Percentiles rank a stretch among this genome's conserved stretches.
phyloP scores from a whole-genome alignment of 2,888 invertebrate species.

The Micoletzkya japonica region DNA sequence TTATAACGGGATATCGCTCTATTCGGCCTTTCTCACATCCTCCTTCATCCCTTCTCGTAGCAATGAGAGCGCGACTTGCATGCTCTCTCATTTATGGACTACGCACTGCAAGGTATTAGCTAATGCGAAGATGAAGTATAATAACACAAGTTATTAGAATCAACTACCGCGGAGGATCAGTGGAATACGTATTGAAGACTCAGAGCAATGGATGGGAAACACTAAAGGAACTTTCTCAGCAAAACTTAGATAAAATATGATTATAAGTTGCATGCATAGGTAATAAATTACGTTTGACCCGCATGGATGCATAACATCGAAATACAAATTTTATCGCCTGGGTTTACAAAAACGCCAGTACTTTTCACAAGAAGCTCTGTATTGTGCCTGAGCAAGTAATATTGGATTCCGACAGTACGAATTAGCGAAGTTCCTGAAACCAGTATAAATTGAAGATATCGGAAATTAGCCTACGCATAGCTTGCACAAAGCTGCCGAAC shows the following conservation, averaged over 20 bases:
- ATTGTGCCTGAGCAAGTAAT: conserved; percentile 45
- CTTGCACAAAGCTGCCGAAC: conserved; percentile 41
- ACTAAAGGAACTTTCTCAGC: conserved; percentile 31
- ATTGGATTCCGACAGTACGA: conserved; percentile 55
- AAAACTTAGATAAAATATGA: no score
- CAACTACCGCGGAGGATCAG: conserved; percentile 34
- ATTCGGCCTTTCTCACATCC: background rate
- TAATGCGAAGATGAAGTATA: background rate
- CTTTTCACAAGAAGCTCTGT: conserved; percentile 55
- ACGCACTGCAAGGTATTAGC: conserved; percentile 30
- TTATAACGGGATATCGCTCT: conserved; percentile 7
- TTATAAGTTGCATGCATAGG: no score
- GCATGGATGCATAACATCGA: no score
- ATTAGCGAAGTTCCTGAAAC: conserved; percentile 47
- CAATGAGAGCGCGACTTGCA: conserved; percentile 36
- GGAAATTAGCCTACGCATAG: conserved; percentile 36
- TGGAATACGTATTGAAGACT: conserved; percentile 39
- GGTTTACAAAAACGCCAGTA: conserved; percentile 52
- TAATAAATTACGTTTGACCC: no score
- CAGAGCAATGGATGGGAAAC: conserved; percentile 39
- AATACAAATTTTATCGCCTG: background rate
- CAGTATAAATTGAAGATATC: background rate
- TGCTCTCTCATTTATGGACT: conserved; percentile 39
- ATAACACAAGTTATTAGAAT: conserved; percentile 28
- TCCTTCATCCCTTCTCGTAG: conserved; percentile 8